phyloP scores from a whole-genome alignment of 2,113 vertebrate genomes.

The Porphyrio hochstetteri region DNA sequence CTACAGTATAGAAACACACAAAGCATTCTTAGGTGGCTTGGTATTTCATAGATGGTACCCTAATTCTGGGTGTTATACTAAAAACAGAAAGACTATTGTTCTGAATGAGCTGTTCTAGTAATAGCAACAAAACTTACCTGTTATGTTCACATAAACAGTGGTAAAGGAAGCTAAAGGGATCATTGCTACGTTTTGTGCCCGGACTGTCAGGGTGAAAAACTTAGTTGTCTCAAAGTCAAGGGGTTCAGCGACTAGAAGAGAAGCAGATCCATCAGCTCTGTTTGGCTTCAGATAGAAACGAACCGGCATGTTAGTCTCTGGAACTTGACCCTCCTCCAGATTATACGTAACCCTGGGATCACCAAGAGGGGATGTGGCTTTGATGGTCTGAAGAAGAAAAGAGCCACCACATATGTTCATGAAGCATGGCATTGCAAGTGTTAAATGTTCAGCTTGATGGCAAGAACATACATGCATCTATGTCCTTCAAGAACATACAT shows the following conservation, averaged over 20 bases:
- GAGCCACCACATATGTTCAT: not conserved
- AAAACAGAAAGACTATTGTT: not conserved
- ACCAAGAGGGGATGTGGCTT: slow-evolving; percentile 84
- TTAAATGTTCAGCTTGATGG: not conserved
- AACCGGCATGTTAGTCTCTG: slow-evolving; percentile 89
- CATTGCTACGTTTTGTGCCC: slow-evolving; percentile 85
- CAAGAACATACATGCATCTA: not conserved
- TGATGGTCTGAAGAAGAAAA: slow-evolving; percentile 80
- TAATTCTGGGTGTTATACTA: not conserved
- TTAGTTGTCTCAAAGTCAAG: slow-evolving; percentile 86
- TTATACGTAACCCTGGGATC: slow-evolving; percentile 88
- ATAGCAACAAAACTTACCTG: slow-evolving; percentile 74
- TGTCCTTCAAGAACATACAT: not conserved
- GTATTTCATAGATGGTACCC: not conserved
- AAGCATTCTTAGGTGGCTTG: not conserved
- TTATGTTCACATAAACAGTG: slow-evolving; percentile 84
- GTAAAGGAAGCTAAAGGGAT: slow-evolving; percentile 87
- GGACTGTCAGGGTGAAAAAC: slow-evolving; percentile 82
- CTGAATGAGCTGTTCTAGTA: not conserved
- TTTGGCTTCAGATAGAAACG: slow-evolving; percentile 91
- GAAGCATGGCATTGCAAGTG: not conserved
- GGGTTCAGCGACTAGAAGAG: slow-evolving; percentile 86
- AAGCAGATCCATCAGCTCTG: slow-evolving; percentile 84
- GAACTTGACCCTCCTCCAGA: slow-evolving; percentile 89
- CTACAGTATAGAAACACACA: not conserved